Percentiles rank a stretch among this genome's conserved stretches.
phyloP scores from a whole-genome alignment of 2,113 vertebrate species.

The Pimephales promelas region DNA sequence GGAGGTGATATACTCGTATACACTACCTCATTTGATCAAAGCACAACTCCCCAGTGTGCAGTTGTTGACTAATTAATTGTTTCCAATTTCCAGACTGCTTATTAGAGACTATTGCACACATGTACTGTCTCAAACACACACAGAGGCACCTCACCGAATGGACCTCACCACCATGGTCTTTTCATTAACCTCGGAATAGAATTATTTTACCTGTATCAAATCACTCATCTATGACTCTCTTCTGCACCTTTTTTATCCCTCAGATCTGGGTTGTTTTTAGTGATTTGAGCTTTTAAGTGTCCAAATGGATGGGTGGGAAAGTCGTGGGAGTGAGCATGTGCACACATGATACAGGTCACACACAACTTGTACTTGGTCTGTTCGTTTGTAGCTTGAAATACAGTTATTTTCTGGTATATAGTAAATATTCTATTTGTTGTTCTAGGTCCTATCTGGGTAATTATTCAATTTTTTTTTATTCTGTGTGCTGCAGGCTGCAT shows the following conservation, averaged over 20 bases:
- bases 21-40: constrained; percentile 15
- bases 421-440: background rate
- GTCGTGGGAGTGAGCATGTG: background rate
- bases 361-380: background rate
- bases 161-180: background rate
- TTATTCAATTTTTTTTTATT: background rate
- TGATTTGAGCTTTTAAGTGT: background rate
- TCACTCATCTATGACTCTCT: background rate
- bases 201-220: constrained; percentile 7
- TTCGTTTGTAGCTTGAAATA: background rate
- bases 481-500: background rate
- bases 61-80: constrained; percentile 46
- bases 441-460: constrained; percentile 24
- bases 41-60: constrained; percentile 4
- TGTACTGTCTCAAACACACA: background rate
- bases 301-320: constrained; percentile 37
- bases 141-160: background rate
- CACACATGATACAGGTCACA: background rate
- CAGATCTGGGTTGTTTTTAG: background rate
- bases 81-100: constrained; percentile 8
- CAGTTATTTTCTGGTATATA: background rate
- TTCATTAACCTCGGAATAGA: background rate
- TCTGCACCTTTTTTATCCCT: constrained; percentile 9
- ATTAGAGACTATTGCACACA: constrained; percentile 25
- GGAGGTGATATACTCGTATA: background rate